Evolutionary conservation across 2,113 vertebrate species (phyloP), one percentile per base, ranked within the genome.

Genomic region (Gymnarchus niloticus): DNA sequence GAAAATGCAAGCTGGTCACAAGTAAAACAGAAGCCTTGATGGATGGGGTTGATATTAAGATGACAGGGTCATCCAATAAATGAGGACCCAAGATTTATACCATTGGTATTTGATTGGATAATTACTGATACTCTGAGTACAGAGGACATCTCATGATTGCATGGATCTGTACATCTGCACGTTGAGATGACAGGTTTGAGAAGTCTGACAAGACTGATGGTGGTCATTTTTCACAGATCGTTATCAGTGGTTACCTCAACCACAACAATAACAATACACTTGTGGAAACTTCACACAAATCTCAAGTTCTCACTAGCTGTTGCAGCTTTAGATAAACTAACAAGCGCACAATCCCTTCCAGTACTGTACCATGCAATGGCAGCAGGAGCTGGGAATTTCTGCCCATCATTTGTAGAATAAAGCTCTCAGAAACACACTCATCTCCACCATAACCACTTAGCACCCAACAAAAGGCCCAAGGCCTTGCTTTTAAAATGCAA

Each of bases 371-470:
- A 8, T 5, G 17, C 49, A 44, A 5, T 9, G 41, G 51, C 17
- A 25, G 76, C n/a, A 6, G 14, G 56, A 5, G 14, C 41, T 86
- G 44, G n/a, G 25, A 81, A 59, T 46, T n/a, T 25, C n/a, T n/a
- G 10, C 76, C 23, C 59, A 77, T 7, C 54, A 17, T 33, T 28
- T 17, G 51, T 80, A 54, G n/a, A 49, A n/a, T 28, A 10, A 7
- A 48, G 77, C 52, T 80, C 48, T 56, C 52, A 78, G 69, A 57
- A 85, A 56, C 52, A 85, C 44, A 9, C 17, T 61, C 28, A 52
- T 80, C 59, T 59, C 80, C 78, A 86, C 85, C 19, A 81, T 17
- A 48, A 57, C 46, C 48, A 86, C 46, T 65, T 69, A 81, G 21
- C 37, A 81, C 25, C 7, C 54, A 81, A 59, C 54, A 86, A 61